Evolutionary conservation across 2,113 vertebrate species (phyloP).

Genomic region (Bufo gargarizans): DNA sequence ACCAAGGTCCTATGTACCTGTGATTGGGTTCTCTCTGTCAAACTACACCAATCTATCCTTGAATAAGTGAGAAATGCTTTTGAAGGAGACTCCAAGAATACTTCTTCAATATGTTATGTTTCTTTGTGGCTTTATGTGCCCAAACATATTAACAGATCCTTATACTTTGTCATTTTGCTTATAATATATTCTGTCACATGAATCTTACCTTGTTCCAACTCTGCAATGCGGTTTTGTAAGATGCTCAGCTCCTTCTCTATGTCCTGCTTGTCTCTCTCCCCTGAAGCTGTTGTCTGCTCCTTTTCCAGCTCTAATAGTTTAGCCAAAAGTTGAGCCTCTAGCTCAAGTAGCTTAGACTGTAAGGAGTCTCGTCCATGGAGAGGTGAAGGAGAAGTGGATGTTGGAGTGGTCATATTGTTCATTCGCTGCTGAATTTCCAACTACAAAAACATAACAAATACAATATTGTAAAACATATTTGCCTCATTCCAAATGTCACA

Average conservation of each 20-base stretch:
- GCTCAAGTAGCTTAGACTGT: constrained; percentile 86
- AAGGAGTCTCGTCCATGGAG: constrained; percentile 66
- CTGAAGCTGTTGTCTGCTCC: constrained; percentile 80
- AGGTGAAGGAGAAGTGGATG: constrained; percentile 61
- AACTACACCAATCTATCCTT: no score
- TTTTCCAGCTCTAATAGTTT: constrained; percentile 92
- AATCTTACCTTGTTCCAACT: constrained; percentile 87
- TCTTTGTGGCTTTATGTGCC: neutral
- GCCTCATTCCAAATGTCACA: neutral
- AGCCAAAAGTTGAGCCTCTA: constrained; percentile 90
- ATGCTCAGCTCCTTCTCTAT: constrained; percentile 87
- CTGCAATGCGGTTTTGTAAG: constrained; percentile 80
- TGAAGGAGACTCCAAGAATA: no score
- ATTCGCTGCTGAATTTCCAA: constrained; percentile 80
- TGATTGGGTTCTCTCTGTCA: no score
- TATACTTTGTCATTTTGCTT: neutral
- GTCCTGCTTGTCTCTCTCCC: constrained; percentile 80
- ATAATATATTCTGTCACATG: neutral
- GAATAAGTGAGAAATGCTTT: no score
- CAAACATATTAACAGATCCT: neutral
- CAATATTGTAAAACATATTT: neutral
- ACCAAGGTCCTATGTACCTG: no score
- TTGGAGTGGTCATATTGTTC: constrained; percentile 72
- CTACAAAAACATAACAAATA: constrained; percentile 61
- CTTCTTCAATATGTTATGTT: neutral